A percentile compares a stretch with the other conserved stretches of the same genome.
phyloP scores from a whole-genome alignment of 1,140 invertebrate genomes.

The Akabosia matsudoensis region DNA sequence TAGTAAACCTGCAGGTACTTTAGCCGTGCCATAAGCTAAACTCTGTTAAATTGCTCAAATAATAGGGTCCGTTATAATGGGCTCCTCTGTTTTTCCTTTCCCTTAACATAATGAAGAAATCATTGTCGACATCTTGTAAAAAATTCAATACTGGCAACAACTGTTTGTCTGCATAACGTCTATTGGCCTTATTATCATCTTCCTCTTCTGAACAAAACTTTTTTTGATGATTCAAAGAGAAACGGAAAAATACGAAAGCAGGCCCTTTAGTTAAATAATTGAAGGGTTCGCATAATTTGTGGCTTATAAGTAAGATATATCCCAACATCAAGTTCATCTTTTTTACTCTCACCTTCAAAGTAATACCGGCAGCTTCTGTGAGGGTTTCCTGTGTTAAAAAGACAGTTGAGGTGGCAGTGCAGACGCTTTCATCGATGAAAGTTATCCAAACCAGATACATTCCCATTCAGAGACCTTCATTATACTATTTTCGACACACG shows the following conservation, averaged over 20 bases:
- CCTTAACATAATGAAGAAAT: no score
- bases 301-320: no score
- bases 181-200: neutral
- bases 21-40: no score
- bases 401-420: neutral
- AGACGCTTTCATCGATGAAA: neutral
- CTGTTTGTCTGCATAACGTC: no score
- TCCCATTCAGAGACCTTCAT: neutral
- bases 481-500: neutral
- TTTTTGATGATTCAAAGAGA: neutral
- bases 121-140: no score
- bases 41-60: no score
- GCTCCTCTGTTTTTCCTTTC: no score
- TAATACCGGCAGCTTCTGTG: neutral
- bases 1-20: no score
- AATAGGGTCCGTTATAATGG: no score
- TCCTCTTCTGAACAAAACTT: neutral
- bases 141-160: no score
- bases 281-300: neutral
- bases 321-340: neutral
- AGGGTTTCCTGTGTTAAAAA: neutral
- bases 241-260: neutral
- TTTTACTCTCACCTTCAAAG: neutral
- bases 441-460: conserved; percentile 10
- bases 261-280: neutral